Evolutionary conservation across 2,113 vertebrate genomes (phyloP).

Genomic region (Crotalus tigris): DNA sequence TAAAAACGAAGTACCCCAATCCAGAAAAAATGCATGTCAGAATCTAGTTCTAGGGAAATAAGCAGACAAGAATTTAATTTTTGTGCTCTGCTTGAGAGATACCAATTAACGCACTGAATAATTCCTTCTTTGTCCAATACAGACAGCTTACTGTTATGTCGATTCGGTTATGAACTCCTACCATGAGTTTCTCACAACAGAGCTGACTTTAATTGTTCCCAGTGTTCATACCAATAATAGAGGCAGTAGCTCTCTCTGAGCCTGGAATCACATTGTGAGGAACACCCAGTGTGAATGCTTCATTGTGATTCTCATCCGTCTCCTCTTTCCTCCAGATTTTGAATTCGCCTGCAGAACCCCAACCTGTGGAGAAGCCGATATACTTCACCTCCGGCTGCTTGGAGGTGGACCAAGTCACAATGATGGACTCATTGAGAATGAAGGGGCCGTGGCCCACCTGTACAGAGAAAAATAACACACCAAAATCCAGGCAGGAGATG

Average conservation of each 20-base stretch:
- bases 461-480: conserved; percentile 29
- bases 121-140: neutral
- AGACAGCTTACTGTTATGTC: neutral
- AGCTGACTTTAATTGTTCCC: conserved; percentile 6
- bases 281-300: conserved; percentile 90
- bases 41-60: neutral
- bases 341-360: conserved; percentile 92
- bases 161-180: neutral
- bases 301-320: conserved; percentile 91
- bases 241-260: conserved; percentile 85
- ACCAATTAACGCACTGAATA: neutral
- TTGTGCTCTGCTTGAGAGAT: neutral
- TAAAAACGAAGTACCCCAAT: neutral
- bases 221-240: conserved; percentile 81
- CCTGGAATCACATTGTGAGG: conserved; percentile 89
- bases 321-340: conserved; percentile 93
- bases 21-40: neutral
- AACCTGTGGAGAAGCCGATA: conserved; percentile 92
- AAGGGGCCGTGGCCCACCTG: conserved; percentile 86
- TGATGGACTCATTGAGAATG: conserved; percentile 81
- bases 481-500: neutral
- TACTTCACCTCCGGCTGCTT: conserved; percentile 80
- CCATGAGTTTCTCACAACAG: neutral
- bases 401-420: conserved; percentile 79
- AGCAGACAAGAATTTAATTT: neutral